Evolutionary conservation across 2,888 invertebrate species (phyloP), one percentile per base, ranked within the genome.

Genomic region (Calephelis perditalis): DNA sequence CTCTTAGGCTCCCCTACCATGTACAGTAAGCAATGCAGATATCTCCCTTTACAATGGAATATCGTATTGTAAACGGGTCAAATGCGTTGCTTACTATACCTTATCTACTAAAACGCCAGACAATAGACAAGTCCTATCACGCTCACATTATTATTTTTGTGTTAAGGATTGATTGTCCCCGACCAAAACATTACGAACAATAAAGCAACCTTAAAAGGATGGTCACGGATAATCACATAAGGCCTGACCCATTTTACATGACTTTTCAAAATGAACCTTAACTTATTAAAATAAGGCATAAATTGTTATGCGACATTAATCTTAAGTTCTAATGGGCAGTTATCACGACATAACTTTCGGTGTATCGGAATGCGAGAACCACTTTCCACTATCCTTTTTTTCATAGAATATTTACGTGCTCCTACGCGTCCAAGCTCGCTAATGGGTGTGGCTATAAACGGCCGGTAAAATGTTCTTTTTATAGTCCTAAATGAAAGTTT

Each of bases 331-430:
- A 66, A 69, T 67, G 64, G 71, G 61, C 68, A 60, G 58, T 66
- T 69, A 70, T 70, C 69, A 65, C 63, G 66, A 66, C 64, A 62
- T 64, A 55, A 63, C 65, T 69, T 67, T 69, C 67, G 71, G 69
- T 60, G 63, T 58, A 66, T 61, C 64, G 74, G 76, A 76, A 78
- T 78, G 76, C 68, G 60, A 67, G 67, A 65, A 73, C 67, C 72
- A 78, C 77, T 77, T 77, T 78, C 73, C 70, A 67, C 73, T 74
- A 74, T 75, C 73, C 70, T 71, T 63, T 60, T 26, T 56, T 57
- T 59, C 59, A 56, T 56, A 15, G 52, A 10, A 58, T 44, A 56
- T 35, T 44, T 26, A 37, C 35, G 11, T 44, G 43, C 52, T 35
- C 52, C 52, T 52, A 52, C 52, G 52, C 52, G 35, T 10, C 35